Evolutionary conservation across 2,113 vertebrate genomes (phyloP).

Genomic region (Cichladusa arquata): DNA sequence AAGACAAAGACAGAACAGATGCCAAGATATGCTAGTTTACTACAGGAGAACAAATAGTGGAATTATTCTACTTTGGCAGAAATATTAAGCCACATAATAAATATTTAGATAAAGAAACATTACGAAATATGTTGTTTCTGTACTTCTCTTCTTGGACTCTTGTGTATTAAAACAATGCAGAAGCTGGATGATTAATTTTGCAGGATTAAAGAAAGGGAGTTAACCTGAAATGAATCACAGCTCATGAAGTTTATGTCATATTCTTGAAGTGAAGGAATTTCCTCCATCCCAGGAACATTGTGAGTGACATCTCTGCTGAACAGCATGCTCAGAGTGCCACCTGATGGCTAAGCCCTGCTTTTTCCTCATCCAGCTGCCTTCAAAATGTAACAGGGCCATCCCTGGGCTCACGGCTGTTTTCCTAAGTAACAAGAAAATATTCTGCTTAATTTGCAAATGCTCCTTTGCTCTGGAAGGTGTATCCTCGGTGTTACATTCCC

Average conservation of each 20-base stretch:
- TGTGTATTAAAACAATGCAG: conserved; percentile 3
- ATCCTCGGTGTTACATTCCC: not conserved
- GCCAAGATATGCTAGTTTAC: not conserved
- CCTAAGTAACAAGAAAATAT: not conserved
- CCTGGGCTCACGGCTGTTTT: not conserved
- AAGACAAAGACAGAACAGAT: not conserved
- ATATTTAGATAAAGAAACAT: not conserved
- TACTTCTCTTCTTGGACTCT: not conserved
- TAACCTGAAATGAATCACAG: conserved; percentile 41
- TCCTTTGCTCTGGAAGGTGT: not conserved
- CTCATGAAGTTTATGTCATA: not conserved
- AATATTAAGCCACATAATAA: not conserved
- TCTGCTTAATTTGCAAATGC: not conserved
- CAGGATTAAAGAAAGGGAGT: conserved; percentile 49
- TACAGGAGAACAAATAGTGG: not conserved
- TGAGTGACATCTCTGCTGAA: not conserved
- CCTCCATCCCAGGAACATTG: not conserved
- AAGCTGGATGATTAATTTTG: conserved; percentile 31
- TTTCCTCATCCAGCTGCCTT: not conserved
- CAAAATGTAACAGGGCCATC: not conserved
- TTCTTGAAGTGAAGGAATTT: conserved; percentile 38
- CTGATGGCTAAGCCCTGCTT: conserved; percentile 32
- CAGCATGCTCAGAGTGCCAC: conserved; percentile 54
- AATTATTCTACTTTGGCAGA: not conserved
- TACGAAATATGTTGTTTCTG: not conserved